Base-by-base conservation (phyloP, 2,113 vertebrate species). In the Caranx ignobilis region DNA sequence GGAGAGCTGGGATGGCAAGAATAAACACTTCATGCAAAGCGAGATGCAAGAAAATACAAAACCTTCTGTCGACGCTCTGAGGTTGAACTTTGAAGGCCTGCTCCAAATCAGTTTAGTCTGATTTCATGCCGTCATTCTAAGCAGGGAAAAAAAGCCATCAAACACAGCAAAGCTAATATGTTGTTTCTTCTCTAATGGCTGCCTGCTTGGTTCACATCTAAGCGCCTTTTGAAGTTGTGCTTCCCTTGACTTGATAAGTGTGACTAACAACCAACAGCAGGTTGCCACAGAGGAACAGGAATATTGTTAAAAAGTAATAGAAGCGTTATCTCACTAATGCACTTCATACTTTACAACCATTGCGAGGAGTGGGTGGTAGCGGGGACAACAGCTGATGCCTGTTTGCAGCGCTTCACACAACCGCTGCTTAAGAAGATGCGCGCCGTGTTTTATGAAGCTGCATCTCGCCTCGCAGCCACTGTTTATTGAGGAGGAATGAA, bases 301-400 rank as follows among this genome's bases (percentile, higher is more conserved):
- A 84, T 84, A 81, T 80, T 74, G 87, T 89, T 88, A 79, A 88
- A 88, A 80, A 89, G 88, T 88, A 90, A 87, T 84, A 86, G 90
- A 89, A 84, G 86, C 43, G 78, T 91, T 92, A 88, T 88, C 83
- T 82, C 85, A 39, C 75, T 91, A 84, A 91, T 91, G 86, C 76
- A 31, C 82, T 83, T 81, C 78, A 82, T 77, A 84, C 79, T 86
- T 86, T 90, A 91, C 79, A 66, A 79, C 60, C n/a, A 5, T 73
- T 57, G 48, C 70, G 65, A 21, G n/a, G 26, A 26, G 11, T 41
- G 10, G 69, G 35, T 15, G 39, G 19, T 26, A 60, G 34, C 1
- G 10, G 52, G 39, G 62, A 77, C 86, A 74, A 82, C 78, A 74
- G 59, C 62, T 34, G 71, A 63, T 16, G 77, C 52, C 75, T 55